Evolutionary conservation across 2,888 invertebrate species (phyloP).

Genomic region (Ernsta delagoae): DNA sequence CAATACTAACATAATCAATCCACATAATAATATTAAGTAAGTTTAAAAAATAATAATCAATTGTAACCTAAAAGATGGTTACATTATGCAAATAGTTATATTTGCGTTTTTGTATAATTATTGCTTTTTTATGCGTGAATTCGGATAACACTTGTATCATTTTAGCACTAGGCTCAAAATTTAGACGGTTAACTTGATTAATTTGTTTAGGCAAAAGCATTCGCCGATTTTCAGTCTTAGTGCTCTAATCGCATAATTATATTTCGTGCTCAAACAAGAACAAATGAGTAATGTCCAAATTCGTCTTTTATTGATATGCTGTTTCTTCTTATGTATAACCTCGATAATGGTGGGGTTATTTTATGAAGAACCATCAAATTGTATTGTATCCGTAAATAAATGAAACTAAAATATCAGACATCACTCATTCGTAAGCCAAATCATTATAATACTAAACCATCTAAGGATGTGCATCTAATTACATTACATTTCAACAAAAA

Average conservation of each 20-base stretch:
- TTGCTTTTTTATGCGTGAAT: constrained; percentile 40
- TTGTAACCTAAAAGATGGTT: constrained; percentile 22
- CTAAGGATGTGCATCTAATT: constrained; percentile 53
- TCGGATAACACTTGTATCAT: constrained; percentile 35
- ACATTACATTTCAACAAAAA: constrained; percentile 40
- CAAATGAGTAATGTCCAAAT: constrained; percentile 63
- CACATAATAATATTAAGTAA: too few species aligned
- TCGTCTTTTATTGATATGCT: constrained; percentile 44
- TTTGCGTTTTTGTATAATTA: constrained; percentile 40
- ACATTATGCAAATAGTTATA: constrained; percentile 6
- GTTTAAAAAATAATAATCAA: background rate
- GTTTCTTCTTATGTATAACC: constrained; percentile 13
- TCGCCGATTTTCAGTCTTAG: constrained; percentile 80
- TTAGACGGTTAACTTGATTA: constrained; percentile 51
- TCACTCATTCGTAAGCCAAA: constrained; percentile 47
- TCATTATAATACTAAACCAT: constrained; percentile 48
- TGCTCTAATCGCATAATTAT: constrained; percentile 65
- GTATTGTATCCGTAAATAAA: constrained; percentile 25
- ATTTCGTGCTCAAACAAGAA: constrained; percentile 57
- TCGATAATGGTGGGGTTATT: constrained; percentile 14
- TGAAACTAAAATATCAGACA: constrained; percentile 43
- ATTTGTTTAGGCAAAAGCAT: constrained; percentile 60
- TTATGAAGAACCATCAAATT: constrained; percentile 37
- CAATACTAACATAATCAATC: constrained; percentile 3
- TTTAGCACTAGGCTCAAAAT: constrained; percentile 39